Conservation (phyloP, 2,888 invertebrate genomes). For the Horisme vitalbata region DNA sequence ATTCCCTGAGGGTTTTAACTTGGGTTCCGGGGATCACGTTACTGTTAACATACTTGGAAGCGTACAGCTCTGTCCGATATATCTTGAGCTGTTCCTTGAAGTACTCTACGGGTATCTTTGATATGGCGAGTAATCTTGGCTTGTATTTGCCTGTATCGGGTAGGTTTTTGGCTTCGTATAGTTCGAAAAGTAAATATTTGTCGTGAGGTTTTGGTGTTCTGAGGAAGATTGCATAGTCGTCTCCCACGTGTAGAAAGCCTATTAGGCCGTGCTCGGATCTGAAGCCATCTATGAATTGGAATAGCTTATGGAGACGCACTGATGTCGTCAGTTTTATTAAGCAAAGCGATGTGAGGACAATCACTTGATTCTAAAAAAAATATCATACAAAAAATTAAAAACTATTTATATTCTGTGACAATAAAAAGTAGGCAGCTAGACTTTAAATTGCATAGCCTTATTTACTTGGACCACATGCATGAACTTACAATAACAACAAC, state of each 20-base stretch:
- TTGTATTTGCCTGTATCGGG: slow-evolving; percentile 46
- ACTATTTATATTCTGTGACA: too few relatives aligned
- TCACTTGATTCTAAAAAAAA: slow-evolving; percentile 40
- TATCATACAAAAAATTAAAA: neutral
- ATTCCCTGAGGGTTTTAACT: slow-evolving; percentile 65
- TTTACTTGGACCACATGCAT: too few relatives aligned
- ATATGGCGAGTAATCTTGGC: slow-evolving; percentile 60
- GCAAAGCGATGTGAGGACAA: slow-evolving; percentile 29
- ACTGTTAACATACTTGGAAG: slow-evolving; percentile 57
- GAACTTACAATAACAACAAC: too few relatives aligned
- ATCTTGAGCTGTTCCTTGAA: slow-evolving; percentile 59
- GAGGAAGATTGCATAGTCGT: slow-evolving; percentile 64
- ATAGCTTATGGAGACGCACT: slow-evolving; percentile 64
- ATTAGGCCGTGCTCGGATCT: slow-evolving; percentile 56
- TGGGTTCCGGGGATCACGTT: slow-evolving; percentile 63
- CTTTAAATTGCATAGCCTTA: too few relatives aligned
- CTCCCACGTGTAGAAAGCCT: slow-evolving; percentile 66
- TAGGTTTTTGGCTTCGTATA: slow-evolving; percentile 63
- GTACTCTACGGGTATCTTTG: slow-evolving; percentile 64
- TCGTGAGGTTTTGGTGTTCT: slow-evolving; percentile 59
- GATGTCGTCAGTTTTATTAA: slow-evolving; percentile 35
- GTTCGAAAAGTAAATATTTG: slow-evolving; percentile 59
- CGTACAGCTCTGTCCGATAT: slow-evolving; percentile 57
- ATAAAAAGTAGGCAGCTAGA: too few relatives aligned
- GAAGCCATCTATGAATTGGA: slow-evolving; percentile 65